These are phyloP conservation scores for Euproctis similis DNA, from an alignment of 2,888 invertebrate species.

Conservation along the genomic window DNA sequence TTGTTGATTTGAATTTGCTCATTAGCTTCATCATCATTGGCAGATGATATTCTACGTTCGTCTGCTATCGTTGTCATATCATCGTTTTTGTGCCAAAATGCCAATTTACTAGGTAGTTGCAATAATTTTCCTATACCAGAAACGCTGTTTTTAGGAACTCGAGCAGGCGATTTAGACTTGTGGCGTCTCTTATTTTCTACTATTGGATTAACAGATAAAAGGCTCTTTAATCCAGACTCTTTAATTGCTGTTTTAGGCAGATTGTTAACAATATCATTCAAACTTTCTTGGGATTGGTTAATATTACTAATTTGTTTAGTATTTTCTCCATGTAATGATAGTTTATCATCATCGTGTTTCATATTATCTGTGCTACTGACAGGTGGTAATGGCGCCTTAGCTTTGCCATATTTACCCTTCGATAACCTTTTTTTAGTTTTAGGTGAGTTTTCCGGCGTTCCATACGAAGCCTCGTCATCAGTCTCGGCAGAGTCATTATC, in stretches of 20 bases:
- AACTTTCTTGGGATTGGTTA: conserved; percentile 4
- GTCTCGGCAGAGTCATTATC: conserved; percentile 52
- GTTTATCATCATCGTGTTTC: too few species aligned
- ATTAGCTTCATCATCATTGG: conserved; percentile 32
- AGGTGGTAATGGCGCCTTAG: conserved; percentile 63
- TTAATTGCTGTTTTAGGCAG: conserved; percentile 32
- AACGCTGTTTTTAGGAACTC: conserved; percentile 38
- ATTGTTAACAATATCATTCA: conserved; percentile 19
- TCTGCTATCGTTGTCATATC: conserved; percentile 42
- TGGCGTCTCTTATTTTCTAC: conserved; percentile 45
- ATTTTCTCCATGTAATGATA: conserved; percentile 2
- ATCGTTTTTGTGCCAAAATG: conserved; percentile 69
- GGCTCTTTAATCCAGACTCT: conserved; percentile 50
- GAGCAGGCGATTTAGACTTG: conserved; percentile 54
- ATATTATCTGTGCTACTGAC: conserved; percentile 3
- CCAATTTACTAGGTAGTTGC: conserved; percentile 73
- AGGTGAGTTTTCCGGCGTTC: conserved; percentile 65
- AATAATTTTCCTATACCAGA: conserved; percentile 64
- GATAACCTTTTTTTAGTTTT: conserved; percentile 47
- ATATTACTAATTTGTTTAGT: conserved; percentile 12
- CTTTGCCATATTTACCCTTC: conserved; percentile 67
- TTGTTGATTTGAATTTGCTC: conserved; percentile 50
- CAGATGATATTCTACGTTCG: conserved; percentile 49
- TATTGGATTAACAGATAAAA: conserved; percentile 40
- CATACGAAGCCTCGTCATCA: conserved; percentile 66